phyloP scores from a whole-genome alignment of 2,113 vertebrate genomes.

The Gymnorhina tibicen region DNA sequence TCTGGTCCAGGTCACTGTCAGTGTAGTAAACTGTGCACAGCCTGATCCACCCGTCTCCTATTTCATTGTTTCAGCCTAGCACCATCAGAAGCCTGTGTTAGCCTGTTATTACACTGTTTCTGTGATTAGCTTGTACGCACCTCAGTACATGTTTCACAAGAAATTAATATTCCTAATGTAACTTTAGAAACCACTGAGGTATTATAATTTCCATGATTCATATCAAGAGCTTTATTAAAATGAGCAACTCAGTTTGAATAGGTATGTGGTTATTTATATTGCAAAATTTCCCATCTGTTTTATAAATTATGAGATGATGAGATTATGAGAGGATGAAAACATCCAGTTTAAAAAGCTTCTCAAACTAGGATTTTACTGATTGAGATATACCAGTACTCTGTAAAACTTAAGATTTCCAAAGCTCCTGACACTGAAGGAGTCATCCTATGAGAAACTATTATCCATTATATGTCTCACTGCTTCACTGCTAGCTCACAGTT shows the following conservation, averaged over 20 bases:
- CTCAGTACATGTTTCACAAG: fast-evolving
- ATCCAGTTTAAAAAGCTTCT: neutral
- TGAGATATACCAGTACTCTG: neutral
- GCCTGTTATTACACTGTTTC: neutral
- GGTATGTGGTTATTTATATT: neutral
- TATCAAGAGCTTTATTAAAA: neutral
- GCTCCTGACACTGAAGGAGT: neutral
- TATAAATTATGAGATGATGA: neutral
- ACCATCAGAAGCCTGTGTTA: neutral
- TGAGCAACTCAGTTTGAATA: neutral
- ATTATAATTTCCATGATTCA: neutral
- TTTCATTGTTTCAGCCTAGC: neutral
- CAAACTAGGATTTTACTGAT: neutral
- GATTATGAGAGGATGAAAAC: neutral
- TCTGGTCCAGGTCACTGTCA: neutral
- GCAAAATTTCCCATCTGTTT: neutral
- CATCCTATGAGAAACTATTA: neutral
- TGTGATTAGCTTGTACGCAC: neutral
- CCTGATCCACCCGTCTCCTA: neutral
- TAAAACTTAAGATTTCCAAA: neutral
- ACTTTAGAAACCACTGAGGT: neutral
- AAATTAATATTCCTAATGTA: neutral
- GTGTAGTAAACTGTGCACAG: neutral
- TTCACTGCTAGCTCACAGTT: neutral
- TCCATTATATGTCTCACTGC: neutral